Base-by-base conservation (phyloP, 2,113 vertebrate species). In the Pampusana beccarii region DNA sequence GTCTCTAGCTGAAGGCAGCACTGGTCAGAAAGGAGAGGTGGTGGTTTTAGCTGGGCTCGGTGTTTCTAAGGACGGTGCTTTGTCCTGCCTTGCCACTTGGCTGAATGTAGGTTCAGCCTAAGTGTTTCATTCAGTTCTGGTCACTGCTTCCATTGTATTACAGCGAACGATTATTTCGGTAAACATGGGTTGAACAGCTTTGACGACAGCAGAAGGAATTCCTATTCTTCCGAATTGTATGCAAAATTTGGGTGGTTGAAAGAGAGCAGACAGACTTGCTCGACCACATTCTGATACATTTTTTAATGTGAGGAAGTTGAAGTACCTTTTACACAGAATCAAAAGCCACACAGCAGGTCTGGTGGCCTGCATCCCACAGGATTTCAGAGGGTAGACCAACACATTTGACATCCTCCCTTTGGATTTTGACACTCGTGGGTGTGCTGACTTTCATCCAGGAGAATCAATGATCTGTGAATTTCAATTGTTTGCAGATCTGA, bases 1-100 rank as follows among this genome's bases (percentile, higher is more conserved):
- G 0, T 6, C 24, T 12, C 1, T 1, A 44, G 72, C 54, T 14
- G 14, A 40, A n/a, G 48, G 66, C 19, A 26, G 3, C 0, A 1
- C 18, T 20, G 2, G 8, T 26, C 5, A 1, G 69, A 18, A 51
- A 29, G 50, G 51, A 53, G 53, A 11, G 8, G 29, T 5, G 13
- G 17, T 0, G 2, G 17, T 16, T 33, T 48, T 15, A 36, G 14
- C 9, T 31, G 28, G 6, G 8, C n/a, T 62, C 5, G 21, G 10
- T 69, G 50, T 53, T 64, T 58, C 26, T 29, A 57, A 23, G 42
- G n/a, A 36, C 42, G 21, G 7, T 24, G 18, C 23, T 17, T 80
- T 56, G 67, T 11, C 24, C 23, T 70, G 36, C 31, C 38, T n/a
- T n/a, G 64, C 21, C 8, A 4, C 31, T 34, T 54, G 44, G 44